These are phyloP conservation scores for Neosilurus hyrtlii DNA, from an alignment of 2,797 vertebrate species.

Conservation along the genomic window DNA sequence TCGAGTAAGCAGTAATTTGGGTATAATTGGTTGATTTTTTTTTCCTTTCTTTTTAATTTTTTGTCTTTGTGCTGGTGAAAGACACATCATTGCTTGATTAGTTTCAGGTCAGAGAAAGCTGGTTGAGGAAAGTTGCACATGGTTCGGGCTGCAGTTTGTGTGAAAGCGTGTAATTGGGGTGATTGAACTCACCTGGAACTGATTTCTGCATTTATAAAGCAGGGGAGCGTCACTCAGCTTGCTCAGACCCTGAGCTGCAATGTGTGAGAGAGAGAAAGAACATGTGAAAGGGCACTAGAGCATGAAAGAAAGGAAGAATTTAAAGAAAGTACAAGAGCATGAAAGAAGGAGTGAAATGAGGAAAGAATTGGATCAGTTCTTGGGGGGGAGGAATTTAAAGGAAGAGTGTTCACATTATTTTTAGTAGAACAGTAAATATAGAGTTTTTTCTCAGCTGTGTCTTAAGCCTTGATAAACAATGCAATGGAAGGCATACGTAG, in stretches of 20 bases:
- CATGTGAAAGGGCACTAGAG: no score
- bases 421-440: not conserved
- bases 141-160: not conserved
- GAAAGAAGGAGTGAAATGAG: not conserved
- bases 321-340: no score
- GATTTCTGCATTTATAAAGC: conserved; percentile 7
- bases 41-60: not conserved
- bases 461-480: no score
- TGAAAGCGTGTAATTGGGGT: not conserved
- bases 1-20: no score
- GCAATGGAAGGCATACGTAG: not conserved
- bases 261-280: no score
- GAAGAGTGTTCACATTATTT: not conserved
- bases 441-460: no score
- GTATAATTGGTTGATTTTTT: no score
- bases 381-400: not conserved
- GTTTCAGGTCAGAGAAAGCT: not conserved
- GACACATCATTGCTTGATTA: not conserved
- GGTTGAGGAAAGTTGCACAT: not conserved
- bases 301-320: no score
- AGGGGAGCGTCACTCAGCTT: no score
- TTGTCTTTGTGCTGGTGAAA: not conserved
- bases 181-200: conserved; percentile 5
- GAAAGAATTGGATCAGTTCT: not conserved
- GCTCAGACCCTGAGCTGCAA: not conserved